Percentiles rank a stretch among this genome's conserved stretches.
These are phyloP conservation scores for Boleophthalmus pectinirostris DNA, from an alignment of 2,113 vertebrate genomes.

Conservation along the genomic window DNA sequence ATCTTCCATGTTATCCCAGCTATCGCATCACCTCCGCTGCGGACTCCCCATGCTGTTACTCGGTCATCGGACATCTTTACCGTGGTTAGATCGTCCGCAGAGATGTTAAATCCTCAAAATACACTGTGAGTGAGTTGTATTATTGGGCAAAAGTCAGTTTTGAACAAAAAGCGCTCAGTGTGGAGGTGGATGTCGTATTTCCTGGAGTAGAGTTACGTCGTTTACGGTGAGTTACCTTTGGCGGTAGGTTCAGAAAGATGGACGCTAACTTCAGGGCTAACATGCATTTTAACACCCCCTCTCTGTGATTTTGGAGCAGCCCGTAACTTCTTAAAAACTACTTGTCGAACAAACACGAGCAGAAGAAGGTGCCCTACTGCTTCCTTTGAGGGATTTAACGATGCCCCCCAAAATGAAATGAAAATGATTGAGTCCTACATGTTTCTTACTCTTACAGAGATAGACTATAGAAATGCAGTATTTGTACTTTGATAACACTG, in stretches of 20 bases:
- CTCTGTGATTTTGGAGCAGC: not conserved
- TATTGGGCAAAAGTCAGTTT: not conserved
- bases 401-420: not conserved
- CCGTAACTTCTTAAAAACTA: not conserved
- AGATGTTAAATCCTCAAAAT: not conserved
- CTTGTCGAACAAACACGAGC: not conserved
- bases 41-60: not conserved
- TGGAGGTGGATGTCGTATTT: constrained; percentile 7
- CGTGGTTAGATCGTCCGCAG: not conserved
- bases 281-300: constrained; percentile 25
- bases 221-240: constrained; percentile 6
- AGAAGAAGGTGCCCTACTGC: not conserved
- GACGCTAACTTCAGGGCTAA: not conserved
- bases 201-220: constrained; percentile 34
- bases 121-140: not conserved
- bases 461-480: not conserved
- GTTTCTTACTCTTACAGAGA: not conserved
- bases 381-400: not conserved
- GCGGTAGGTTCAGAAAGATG: not conserved
- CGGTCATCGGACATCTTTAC: not conserved
- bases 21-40: constrained; percentile 46
- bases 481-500: not conserved
- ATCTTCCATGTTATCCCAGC: constrained; percentile 39
- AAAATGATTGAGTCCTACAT: not conserved
- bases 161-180: constrained; percentile 1